Conservation (phyloP, 2,888 invertebrate species). For the Margaritifera margaritifera region DNA sequence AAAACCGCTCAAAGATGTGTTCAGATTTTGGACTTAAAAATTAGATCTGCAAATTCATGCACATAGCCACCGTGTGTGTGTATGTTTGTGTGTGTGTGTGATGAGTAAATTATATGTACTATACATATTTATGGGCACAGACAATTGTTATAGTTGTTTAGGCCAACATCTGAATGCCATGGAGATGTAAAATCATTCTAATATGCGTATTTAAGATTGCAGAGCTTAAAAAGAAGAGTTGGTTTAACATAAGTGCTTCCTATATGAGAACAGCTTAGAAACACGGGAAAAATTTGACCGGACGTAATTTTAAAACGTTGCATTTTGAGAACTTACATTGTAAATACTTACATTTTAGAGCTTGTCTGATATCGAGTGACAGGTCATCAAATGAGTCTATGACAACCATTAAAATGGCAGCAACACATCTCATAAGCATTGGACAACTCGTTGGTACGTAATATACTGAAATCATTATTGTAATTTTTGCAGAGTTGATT, state of each 20-base stretch:
- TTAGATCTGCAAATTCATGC: neutral
- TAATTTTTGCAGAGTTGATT: no score
- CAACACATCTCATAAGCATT: constrained; percentile 39
- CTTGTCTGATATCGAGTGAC: constrained; percentile 26
- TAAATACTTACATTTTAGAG: constrained; percentile 12
- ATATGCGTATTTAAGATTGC: no score
- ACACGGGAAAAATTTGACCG: neutral
- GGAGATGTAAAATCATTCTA: no score
- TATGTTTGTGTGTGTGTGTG: neutral
- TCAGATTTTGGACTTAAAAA: neutral
- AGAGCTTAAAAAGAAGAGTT: no score
- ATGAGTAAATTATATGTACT: neutral
- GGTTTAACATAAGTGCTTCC: no score
- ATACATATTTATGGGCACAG: no score
- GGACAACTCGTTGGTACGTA: constrained; percentile 30
- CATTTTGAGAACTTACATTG: neutral
- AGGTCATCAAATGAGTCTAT: constrained; percentile 17
- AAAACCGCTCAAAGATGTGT: neutral
- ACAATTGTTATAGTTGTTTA: no score
- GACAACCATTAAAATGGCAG: constrained; percentile 40
- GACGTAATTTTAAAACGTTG: neutral
- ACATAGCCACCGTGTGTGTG: neutral
- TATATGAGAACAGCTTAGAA: no score
- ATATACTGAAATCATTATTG: neutral
- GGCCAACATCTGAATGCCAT: no score